phyloP scores from a whole-genome alignment of 2,797 vertebrate genomes.

The Sylvilagus floridanus region DNA sequence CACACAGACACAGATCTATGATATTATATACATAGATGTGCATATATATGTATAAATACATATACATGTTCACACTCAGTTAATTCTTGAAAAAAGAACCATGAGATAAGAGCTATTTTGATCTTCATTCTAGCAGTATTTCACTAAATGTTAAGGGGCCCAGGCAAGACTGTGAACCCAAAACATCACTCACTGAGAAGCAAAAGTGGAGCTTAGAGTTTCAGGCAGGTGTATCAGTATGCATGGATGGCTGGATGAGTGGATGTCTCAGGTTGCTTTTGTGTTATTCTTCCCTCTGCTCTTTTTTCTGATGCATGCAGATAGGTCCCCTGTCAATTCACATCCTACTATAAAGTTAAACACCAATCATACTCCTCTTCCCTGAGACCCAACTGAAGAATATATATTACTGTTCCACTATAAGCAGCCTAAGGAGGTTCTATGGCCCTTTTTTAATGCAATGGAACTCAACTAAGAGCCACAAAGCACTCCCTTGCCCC shows the following conservation, averaged over 20 bases:
- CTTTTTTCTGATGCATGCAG: neutral
- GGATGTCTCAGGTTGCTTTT: neutral
- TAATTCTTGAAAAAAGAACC: neutral
- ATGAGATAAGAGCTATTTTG: neutral
- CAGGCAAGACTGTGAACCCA: neutral
- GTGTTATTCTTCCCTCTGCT: neutral
- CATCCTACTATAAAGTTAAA: neutral
- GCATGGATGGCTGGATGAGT: accelerated
- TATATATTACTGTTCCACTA: neutral
- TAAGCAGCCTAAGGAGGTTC: neutral
- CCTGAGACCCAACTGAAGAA: neutral
- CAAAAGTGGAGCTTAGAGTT: neutral
- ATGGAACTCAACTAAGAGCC: neutral
- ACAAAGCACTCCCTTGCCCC: neutral
- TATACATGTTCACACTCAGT: neutral
- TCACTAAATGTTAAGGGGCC: neutral
- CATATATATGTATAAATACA: neutral
- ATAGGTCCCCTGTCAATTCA: neutral
- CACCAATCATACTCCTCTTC: neutral
- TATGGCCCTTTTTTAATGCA: neutral
- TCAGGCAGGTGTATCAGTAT: neutral
- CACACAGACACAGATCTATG: neutral
- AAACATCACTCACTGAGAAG: neutral
- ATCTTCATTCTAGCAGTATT: neutral
- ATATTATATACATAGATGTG: neutral